phyloP scores from a whole-genome alignment of 2,797 vertebrate species.

The Trematomus bernacchii region DNA sequence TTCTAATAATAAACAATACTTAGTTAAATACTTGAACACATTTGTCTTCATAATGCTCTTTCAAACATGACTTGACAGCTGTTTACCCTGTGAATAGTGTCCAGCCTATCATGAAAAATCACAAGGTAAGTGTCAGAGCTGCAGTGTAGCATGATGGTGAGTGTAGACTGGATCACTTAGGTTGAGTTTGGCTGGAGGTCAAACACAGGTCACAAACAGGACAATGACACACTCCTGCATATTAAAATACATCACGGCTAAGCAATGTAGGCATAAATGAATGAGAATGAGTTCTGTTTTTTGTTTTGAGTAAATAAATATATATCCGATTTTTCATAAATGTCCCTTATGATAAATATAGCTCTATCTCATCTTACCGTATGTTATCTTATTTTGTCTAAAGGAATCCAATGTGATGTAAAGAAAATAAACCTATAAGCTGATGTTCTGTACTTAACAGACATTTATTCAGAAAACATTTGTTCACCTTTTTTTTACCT shows the following conservation, averaged over 20 bases:
- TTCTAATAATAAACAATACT: not conserved
- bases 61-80: not conserved
- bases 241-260: not conserved
- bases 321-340: not conserved
- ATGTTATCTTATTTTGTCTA: too few species aligned
- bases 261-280: not conserved
- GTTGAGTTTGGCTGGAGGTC: constrained; percentile 1
- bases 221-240: not conserved
- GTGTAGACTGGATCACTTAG: not conserved
- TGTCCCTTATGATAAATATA: not conserved
- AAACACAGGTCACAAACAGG: not conserved
- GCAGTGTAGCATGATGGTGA: not conserved
- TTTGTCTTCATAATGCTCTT: too few species aligned
- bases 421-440: not conserved
- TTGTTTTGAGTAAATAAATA: not conserved
- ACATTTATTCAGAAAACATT: too few species aligned
- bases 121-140: not conserved
- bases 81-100: not conserved
- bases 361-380: not conserved
- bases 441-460: too few species aligned
- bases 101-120: not conserved
- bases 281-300: not conserved
- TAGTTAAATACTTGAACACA: not conserved
- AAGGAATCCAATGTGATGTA: not conserved
- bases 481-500: too few species aligned